phyloP scores from a whole-genome alignment of 2,888 invertebrate species.

The Pegoplata infirma region DNA sequence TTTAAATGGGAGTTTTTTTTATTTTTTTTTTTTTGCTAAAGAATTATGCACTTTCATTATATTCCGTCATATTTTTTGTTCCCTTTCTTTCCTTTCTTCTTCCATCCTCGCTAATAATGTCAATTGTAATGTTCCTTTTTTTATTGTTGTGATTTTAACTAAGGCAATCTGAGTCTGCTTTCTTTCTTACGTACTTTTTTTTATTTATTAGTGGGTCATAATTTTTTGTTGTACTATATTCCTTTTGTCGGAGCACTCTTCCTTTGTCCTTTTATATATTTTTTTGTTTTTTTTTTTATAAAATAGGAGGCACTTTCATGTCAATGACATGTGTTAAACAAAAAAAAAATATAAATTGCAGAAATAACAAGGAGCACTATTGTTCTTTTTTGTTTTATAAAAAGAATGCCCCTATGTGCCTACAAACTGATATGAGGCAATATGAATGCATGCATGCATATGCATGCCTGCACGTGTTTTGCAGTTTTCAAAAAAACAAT shows the following conservation, averaged over 20 bases:
- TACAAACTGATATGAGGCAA: neutral
- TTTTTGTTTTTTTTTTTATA: no score
- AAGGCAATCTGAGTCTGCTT: neutral
- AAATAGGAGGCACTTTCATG: slow-evolving; percentile 46
- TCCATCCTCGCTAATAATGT: neutral
- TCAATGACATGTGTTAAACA: slow-evolving; percentile 51
- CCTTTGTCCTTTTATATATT: neutral
- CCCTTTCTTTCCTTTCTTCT: neutral
- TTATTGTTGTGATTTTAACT: neutral
- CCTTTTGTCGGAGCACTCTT: neutral
- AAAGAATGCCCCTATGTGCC: neutral
- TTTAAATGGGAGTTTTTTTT: no score
- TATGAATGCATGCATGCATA: neutral
- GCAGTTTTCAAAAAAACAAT: neutral
- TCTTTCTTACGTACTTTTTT: no score
- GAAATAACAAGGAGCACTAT: slow-evolving; percentile 4
- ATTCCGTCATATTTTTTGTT: neutral
- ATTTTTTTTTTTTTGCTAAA: no score
- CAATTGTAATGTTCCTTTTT: neutral
- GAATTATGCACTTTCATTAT: neutral
- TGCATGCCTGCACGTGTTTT: neutral
- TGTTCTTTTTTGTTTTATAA: slow-evolving; percentile 18
- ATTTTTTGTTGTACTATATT: neutral
- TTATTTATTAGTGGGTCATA: neutral
- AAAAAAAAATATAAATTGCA: slow-evolving; percentile 10